A percentile compares a stretch with the other conserved stretches of the same genome.
Conservation (phyloP, 2,113 vertebrate genomes). For the Otus sunia region DNA sequence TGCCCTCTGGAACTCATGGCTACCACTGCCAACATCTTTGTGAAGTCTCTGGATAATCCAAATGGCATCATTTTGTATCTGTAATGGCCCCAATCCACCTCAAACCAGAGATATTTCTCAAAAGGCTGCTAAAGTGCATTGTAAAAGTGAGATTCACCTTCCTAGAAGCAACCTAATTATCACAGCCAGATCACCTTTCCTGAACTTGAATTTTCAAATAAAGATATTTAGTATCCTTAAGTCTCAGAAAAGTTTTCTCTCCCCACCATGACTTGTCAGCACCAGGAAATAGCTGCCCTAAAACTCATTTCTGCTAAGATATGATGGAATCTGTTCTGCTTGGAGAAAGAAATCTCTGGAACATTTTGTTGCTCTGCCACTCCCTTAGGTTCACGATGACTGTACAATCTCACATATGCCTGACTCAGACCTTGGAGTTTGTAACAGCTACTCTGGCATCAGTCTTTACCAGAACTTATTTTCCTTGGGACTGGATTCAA, state of each 20-base stretch:
- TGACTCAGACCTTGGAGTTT: not conserved
- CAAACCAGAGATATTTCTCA: not conserved
- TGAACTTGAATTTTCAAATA: not conserved
- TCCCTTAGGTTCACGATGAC: not conserved
- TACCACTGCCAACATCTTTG: not conserved
- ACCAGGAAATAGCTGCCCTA: not conserved
- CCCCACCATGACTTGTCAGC: not conserved
- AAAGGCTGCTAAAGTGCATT: not conserved
- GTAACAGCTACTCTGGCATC: not conserved
- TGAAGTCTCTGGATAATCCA: not conserved
- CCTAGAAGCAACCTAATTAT: not conserved
- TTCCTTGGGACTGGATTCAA: not conserved
- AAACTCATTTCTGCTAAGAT: not conserved
- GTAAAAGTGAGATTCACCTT: not conserved
- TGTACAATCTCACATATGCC: not conserved
- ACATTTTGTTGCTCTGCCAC: not conserved
- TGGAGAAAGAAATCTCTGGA: not conserved
- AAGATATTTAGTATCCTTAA: not conserved
- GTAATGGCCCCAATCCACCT: not conserved
- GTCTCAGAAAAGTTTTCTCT: not conserved
- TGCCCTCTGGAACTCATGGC: not conserved
- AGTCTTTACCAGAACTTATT: not conserved
- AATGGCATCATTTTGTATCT: not conserved
- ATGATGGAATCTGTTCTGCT: not conserved
- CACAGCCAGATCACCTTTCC: not conserved